Conservation (phyloP, 2,113 vertebrate genomes). For the Triplophysa dalaica region DNA sequence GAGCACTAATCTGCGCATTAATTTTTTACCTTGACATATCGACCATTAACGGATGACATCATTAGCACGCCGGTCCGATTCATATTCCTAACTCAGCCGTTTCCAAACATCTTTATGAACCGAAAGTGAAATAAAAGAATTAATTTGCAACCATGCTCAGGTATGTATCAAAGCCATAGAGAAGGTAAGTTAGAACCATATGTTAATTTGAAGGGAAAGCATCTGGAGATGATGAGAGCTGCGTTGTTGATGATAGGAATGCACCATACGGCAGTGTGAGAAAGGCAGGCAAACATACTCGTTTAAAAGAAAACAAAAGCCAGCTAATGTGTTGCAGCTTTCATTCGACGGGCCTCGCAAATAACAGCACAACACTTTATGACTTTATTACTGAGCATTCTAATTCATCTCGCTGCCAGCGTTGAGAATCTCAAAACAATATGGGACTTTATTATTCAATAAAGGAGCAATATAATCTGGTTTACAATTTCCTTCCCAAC, state of each 20-base stretch:
- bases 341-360: constrained; percentile 53
- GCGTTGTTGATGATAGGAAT: constrained; percentile 67
- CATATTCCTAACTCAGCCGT: constrained; percentile 56
- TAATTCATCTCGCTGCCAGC: constrained; percentile 52
- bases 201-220: constrained; percentile 74
- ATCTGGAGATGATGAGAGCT: constrained; percentile 75
- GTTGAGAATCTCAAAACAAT: constrained; percentile 45
- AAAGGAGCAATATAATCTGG: constrained; percentile 57
- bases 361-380: constrained; percentile 46
- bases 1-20: neutral
- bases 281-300: neutral
- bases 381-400: constrained; percentile 45
- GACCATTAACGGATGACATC: constrained; percentile 31
- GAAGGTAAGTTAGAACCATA: constrained; percentile 77
- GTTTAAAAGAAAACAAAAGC: constrained; percentile 50
- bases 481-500: constrained; percentile 62
- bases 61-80: constrained; percentile 68
- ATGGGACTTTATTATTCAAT: constrained; percentile 57
- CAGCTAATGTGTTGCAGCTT: constrained; percentile 50
- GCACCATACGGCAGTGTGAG: constrained; percentile 38
- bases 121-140: constrained; percentile 64
- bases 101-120: constrained; percentile 60
- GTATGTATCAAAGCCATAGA: constrained; percentile 74
- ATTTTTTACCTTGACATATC: neutral
- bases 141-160: constrained; percentile 68